Conservation (phyloP, 2,113 vertebrate genomes). For the Beaufortia kweichowensis region DNA sequence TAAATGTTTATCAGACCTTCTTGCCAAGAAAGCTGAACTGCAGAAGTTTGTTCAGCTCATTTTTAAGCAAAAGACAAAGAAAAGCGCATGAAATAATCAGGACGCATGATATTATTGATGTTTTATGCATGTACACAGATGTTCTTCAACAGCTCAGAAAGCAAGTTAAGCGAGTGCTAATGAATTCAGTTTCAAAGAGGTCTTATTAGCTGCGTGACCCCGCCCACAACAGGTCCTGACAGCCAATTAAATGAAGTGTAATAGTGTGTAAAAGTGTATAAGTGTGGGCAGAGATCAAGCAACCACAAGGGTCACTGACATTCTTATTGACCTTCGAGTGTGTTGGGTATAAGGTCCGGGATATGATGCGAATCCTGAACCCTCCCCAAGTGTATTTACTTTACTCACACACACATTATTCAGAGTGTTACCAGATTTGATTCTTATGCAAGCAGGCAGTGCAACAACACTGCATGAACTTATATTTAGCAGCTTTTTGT, state of each 20-base stretch:
- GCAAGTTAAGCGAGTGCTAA: neutral
- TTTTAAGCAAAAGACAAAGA: neutral
- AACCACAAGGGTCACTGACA: slow-evolving; percentile 4
- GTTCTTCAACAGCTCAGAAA: neutral
- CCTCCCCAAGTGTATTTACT: slow-evolving; percentile 7
- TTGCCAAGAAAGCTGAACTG: neutral
- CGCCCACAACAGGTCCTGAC: neutral
- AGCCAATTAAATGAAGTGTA: slow-evolving; percentile 9
- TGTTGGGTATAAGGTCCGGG: neutral
- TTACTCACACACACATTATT: neutral
- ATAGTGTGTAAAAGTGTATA: too few species aligned
- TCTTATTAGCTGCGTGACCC: slow-evolving; percentile 19
- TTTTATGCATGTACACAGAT: neutral
- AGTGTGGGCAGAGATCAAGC: neutral
- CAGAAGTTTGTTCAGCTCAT: neutral
- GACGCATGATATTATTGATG: neutral
- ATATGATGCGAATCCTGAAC: neutral
- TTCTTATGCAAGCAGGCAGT: neutral
- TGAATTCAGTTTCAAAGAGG: neutral
- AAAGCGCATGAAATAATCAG: neutral
- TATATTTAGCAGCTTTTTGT: slow-evolving; percentile 28
- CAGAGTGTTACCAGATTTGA: slow-evolving; percentile 4
- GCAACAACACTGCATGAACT: neutral
- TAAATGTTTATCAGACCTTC: neutral
- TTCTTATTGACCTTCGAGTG: slow-evolving; percentile 23